These are phyloP conservation scores for Recurvirostra avosetta DNA, from an alignment of 2,113 vertebrate species.

Conservation along the genomic window DNA sequence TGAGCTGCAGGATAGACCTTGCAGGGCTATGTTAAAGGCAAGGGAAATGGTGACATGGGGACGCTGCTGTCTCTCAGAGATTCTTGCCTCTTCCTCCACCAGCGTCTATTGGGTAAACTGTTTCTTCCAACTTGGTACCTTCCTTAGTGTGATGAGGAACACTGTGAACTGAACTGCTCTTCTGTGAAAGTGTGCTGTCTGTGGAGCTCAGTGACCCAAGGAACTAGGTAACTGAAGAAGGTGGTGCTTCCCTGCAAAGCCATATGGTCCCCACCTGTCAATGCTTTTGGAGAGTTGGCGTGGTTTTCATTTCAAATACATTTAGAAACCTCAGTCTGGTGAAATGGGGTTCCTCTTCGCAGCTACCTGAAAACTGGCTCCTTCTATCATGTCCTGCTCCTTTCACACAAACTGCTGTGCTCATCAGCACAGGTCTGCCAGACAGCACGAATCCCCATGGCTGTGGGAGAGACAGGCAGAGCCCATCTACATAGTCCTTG, in stretches of 20 bases:
- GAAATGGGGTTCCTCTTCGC: neutral
- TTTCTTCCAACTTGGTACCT: neutral
- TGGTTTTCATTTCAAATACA: neutral
- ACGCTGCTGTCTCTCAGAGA: neutral
- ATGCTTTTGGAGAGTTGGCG: neutral
- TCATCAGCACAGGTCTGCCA: neutral
- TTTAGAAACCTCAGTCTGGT: neutral
- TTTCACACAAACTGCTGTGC: neutral
- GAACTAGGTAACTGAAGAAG: neutral
- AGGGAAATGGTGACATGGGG: neutral
- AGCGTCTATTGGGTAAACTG: neutral
- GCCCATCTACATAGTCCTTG: neutral
- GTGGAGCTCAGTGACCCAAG: neutral
- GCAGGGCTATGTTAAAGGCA: neutral
- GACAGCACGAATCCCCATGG: neutral
- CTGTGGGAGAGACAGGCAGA: neutral
- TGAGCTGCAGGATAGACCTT: neutral
- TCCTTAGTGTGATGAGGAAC: neutral
- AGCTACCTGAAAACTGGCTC: neutral
- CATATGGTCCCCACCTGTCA: neutral
- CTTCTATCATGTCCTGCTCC: neutral
- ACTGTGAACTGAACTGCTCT: neutral
- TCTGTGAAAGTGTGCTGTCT: neutral
- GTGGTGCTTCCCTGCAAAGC: neutral
- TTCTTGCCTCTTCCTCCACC: neutral